Evolutionary conservation across 2,113 vertebrate species (phyloP), one percentile per base, ranked within the genome.

Genomic region (Ifrita kowaldi): DNA sequence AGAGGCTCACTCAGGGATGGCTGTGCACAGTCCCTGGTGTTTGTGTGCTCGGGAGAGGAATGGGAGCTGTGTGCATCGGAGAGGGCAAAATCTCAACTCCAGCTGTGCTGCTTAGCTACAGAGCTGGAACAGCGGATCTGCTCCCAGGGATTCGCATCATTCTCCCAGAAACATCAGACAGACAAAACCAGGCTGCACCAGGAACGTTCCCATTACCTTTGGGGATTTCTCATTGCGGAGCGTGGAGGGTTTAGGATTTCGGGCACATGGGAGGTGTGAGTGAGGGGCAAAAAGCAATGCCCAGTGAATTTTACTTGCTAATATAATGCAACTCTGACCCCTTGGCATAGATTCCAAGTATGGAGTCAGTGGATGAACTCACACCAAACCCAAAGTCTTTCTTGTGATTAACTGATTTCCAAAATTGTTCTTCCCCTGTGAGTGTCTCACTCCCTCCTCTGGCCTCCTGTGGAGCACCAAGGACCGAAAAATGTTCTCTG

Each of bases 201-300:
- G 17, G 35, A 68, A 16, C 2, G 8, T 4, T 74, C 10, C 3
- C 11, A 4, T 28, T 12, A 19, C 2, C 5, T 77, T 44, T 55
- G 28, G 47, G 18, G 12, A 16, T 47, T 78, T 86, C 41, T 88
- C 12, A 0, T 30, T 13, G 8, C 0, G 3, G 11, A 42, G 11
- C 3, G 13, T 47, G 70, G 26, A 26, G 33, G 11, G 11, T 68
- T 83, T 35, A 42, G 39, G 41, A 30, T 2, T 23, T 23, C 13
- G 37, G 44, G 13, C 13, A 50, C 1, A 1, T 4, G 9, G 30
- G 18, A 42, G n/a, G 10, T 47, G 23, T 18, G 30, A 42, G 18
- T 64, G 35, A 80, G 13, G 30, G 14, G 26, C 26, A 35, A 57
- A 80, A 84, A 59, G 18, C 9, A 37, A 16, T 14, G 27, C 10